Conservation (phyloP, 2,797 vertebrate species). For the Scolopax bukidnonensis region DNA sequence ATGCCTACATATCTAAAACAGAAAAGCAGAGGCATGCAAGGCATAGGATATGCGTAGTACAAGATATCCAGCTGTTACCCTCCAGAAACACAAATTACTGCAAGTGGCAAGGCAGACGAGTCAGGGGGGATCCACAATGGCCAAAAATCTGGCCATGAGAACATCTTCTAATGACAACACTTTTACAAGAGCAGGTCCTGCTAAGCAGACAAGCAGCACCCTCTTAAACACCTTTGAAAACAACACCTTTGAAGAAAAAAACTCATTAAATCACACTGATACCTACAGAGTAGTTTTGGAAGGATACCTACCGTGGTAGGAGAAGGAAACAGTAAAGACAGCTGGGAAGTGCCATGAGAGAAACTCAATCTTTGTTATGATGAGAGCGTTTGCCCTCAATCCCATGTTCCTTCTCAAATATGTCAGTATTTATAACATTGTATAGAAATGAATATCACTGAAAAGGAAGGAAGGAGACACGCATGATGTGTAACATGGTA, state of each 20-base stretch:
- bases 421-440: background rate
- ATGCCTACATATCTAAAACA: conserved; percentile 35
- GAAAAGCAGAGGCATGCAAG: conserved; percentile 27
- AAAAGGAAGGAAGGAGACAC: conserved; percentile 57
- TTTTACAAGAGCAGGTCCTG: background rate
- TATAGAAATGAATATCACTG: conserved; percentile 26
- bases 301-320: conserved; percentile 50
- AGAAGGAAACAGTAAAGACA: conserved; percentile 3
- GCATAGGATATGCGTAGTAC: background rate
- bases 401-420: background rate
- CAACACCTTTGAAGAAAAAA: conserved; percentile 2
- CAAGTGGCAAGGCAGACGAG: background rate
- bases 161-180: background rate
- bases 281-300: conserved; percentile 21
- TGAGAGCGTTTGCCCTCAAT: conserved; percentile 6
- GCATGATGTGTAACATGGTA: conserved; percentile 7
- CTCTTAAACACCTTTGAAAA: conserved; percentile 15
- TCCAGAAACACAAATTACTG: background rate
- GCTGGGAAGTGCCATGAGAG: background rate
- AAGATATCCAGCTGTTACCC: background rate
- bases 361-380: background rate
- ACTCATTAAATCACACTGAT: conserved; percentile 1
- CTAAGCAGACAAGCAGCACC: conserved; percentile 19
- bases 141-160: background rate
- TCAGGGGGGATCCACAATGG: background rate